These are phyloP conservation scores for Pseudopipra pipra DNA, from an alignment of 2,113 vertebrate genomes.

Conservation along the genomic window DNA sequence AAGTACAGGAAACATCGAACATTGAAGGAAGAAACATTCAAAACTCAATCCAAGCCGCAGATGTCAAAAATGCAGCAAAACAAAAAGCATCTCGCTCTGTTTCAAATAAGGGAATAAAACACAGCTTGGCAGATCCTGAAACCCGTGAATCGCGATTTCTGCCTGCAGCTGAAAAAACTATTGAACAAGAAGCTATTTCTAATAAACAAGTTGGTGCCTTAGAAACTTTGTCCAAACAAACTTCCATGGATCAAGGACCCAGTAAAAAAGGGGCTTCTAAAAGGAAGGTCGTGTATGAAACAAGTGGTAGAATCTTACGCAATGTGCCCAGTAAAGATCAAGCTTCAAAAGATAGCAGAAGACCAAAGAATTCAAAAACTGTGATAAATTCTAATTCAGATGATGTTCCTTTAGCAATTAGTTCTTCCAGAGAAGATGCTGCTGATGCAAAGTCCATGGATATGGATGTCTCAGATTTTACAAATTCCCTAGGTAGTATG, in stretches of 20 bases:
- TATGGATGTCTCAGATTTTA: not conserved
- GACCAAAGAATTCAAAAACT: slow-evolving; percentile 56
- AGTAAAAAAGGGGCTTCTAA: slow-evolving; percentile 21
- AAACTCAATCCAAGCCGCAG: not conserved
- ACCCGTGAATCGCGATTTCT: not conserved
- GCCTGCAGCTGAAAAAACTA: slow-evolving; percentile 33
- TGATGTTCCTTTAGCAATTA: not conserved
- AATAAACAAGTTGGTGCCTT: slow-evolving; percentile 53
- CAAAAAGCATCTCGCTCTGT: not conserved
- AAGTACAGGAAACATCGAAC: not conserved
- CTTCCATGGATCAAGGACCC: slow-evolving; percentile 19
- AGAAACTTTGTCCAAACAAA: slow-evolving; percentile 14
- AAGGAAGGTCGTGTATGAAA: not conserved
- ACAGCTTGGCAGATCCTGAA: not conserved
- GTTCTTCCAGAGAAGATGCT: slow-evolving; percentile 28
- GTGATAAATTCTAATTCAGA: slow-evolving; percentile 33
- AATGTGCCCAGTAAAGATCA: not conserved
- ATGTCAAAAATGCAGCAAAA: slow-evolving; percentile 30
- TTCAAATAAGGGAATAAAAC: slow-evolving; percentile 42
- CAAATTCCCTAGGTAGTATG: not conserved
- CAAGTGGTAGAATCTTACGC: not conserved
- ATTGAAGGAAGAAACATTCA: not conserved
- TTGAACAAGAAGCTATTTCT: slow-evolving; percentile 28
- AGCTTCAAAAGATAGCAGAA: slow-evolving; percentile 23
- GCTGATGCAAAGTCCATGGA: slow-evolving; percentile 3